Conservation (phyloP, 2,797 vertebrate species). For the Morelia viridis region DNA sequence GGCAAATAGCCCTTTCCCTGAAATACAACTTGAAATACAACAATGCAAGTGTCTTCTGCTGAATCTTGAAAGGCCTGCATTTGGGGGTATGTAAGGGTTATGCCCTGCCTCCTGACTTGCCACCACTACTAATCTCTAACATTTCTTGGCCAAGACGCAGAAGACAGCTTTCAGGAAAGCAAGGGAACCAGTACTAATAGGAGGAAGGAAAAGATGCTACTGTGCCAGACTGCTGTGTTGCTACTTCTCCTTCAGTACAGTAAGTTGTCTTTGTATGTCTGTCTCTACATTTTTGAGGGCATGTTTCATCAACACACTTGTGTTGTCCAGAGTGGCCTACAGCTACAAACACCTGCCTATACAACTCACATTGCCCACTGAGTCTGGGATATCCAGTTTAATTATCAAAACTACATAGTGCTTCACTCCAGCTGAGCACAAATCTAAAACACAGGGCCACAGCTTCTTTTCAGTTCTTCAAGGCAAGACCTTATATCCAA, state of each 20-base stretch:
- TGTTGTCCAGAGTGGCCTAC: neutral
- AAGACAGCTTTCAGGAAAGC: slow-evolving; percentile 30
- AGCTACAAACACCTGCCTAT: neutral
- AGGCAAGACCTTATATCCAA: neutral
- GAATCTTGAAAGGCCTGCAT: neutral
- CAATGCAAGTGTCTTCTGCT: neutral
- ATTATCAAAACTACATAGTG: neutral
- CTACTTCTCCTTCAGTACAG: slow-evolving; percentile 65
- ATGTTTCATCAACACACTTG: neutral
- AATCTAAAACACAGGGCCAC: neutral
- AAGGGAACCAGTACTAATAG: slow-evolving; percentile 41
- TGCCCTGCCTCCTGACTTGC: neutral
- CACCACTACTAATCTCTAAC: neutral
- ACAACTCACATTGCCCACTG: neutral
- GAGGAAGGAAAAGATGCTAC: slow-evolving; percentile 13
- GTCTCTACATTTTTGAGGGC: neutral
- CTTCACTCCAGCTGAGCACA: neutral
- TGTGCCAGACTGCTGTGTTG: slow-evolving; percentile 38
- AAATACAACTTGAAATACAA: neutral
- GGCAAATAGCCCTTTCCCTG: neutral
- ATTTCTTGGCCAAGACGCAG: neutral
- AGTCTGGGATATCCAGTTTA: neutral
- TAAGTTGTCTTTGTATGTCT: slow-evolving; percentile 54
- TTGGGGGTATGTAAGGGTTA: neutral
- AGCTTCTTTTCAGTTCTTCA: neutral